These are phyloP conservation scores for Desmodus rotundus DNA, from an alignment of 2,113 vertebrate genomes.

Conservation along the genomic window DNA sequence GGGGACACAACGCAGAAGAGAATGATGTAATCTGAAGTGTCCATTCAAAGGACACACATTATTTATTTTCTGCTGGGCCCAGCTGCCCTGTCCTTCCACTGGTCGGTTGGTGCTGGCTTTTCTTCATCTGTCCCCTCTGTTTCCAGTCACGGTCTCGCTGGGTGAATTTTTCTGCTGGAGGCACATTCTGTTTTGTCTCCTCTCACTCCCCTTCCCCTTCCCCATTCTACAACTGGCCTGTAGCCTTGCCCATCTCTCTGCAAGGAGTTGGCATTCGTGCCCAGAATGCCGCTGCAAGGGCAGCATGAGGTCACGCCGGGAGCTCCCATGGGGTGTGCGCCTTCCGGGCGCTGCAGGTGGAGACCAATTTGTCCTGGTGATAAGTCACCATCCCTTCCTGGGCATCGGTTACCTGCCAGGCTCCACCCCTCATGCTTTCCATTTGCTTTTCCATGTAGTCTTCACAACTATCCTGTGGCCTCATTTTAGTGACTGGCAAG, in stretches of 20 bases:
- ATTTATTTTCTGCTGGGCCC: background rate
- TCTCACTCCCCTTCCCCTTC: background rate
- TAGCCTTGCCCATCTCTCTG: background rate
- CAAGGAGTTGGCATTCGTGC: too few species aligned
- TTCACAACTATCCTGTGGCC: background rate
- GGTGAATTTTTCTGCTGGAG: constrained; percentile 3
- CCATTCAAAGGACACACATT: background rate
- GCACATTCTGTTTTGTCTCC: background rate
- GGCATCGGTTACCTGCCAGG: background rate
- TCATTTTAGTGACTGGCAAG: background rate
- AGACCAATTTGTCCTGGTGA: background rate
- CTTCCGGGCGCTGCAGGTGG: background rate
- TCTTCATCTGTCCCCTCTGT: background rate
- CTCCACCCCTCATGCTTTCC: background rate
- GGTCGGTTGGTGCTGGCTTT: background rate
- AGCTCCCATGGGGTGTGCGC: background rate
- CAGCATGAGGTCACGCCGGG: background rate
- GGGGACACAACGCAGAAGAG: background rate
- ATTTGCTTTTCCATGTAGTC: background rate
- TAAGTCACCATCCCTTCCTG: background rate
- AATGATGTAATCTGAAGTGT: constrained; percentile 28
- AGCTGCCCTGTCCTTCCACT: background rate
- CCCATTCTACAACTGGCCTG: background rate
- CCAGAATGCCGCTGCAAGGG: background rate
- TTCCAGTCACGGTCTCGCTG: background rate